Conservation (phyloP, 1,140 invertebrate genomes). For the Bombus pyrosoma region DNA sequence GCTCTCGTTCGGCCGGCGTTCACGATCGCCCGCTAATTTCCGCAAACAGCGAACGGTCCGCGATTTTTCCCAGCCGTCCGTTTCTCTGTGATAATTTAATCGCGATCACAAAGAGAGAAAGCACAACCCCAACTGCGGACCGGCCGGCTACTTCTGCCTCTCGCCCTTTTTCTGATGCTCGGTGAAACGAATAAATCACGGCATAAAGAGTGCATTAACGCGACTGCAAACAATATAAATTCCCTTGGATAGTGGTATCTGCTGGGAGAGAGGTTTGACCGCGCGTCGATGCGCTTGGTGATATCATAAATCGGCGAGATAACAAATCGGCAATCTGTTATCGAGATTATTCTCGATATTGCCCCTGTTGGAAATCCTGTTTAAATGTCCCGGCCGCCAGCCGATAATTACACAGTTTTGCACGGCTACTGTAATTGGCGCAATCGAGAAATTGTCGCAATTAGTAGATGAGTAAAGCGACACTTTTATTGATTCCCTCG, state of each 20-base stretch:
- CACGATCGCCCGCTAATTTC: constrained; percentile 21
- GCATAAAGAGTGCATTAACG: constrained; percentile 31
- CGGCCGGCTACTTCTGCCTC: too few relatives aligned
- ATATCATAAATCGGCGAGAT: constrained; percentile 59
- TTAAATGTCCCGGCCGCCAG: constrained; percentile 50
- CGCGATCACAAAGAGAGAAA: background rate
- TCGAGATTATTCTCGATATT: constrained; percentile 64
- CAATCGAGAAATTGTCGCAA: constrained; percentile 63
- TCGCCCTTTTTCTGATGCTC: background rate
- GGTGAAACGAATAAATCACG: constrained; percentile 14
- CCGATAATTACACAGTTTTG: constrained; percentile 65
- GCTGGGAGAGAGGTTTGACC: background rate
- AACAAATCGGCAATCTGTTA: constrained; percentile 61
- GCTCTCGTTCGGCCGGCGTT: background rate
- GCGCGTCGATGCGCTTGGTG: constrained; percentile 17
- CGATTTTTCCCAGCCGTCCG: background rate
- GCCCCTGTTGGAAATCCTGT: constrained; percentile 44
- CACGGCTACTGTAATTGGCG: constrained; percentile 55
- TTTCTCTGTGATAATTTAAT: background rate
- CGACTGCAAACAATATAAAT: constrained; percentile 46
- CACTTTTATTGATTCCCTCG: constrained; percentile 58
- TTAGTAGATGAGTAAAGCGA: constrained; percentile 45
- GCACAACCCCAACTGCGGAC: too few relatives aligned
- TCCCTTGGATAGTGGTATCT: background rate
- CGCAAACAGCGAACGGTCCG: background rate